Conservation (phyloP, 2,113 vertebrate species). For the Hucho hucho region DNA sequence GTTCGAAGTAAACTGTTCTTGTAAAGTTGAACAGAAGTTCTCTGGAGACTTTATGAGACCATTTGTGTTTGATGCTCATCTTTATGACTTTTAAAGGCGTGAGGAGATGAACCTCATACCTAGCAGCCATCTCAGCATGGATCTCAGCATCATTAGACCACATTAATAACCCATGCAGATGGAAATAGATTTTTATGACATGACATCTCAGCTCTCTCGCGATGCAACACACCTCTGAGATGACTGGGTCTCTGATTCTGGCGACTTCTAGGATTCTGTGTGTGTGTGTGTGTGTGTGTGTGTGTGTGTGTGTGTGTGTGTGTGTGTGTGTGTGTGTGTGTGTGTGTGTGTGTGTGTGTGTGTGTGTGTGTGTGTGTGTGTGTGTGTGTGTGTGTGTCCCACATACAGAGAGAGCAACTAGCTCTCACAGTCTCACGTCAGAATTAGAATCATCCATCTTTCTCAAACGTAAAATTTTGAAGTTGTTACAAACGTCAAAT, state of each 20-base stretch:
- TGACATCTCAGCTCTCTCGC: slow-evolving; percentile 69
- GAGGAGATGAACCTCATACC: slow-evolving; percentile 71
- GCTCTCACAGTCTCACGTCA: too few species aligned
- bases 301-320: too few species aligned
- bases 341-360: too few species aligned
- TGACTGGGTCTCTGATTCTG: slow-evolving; percentile 19
- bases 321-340: too few species aligned
- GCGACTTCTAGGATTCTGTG: too few species aligned
- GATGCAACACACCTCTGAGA: slow-evolving; percentile 61
- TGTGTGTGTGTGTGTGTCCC: too few species aligned
- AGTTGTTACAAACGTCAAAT: too few species aligned
- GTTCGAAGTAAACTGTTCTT: slow-evolving; percentile 30
- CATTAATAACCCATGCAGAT: slow-evolving; percentile 75
- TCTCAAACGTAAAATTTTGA: too few species aligned
- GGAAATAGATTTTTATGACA: slow-evolving; percentile 72
- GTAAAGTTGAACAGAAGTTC: slow-evolving; percentile 13
- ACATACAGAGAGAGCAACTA: too few species aligned
- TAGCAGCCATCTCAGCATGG: slow-evolving; percentile 69
- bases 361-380: too few species aligned
- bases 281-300: too few species aligned
- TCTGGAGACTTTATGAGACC: slow-evolving; percentile 48
- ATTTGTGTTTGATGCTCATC: slow-evolving; percentile 66
- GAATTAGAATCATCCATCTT: too few species aligned
- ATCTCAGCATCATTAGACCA: slow-evolving; percentile 75
- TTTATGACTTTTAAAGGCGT: slow-evolving; percentile 53